Conservation (phyloP, 1,140 invertebrate species). For the Diorhabda sublineata region DNA sequence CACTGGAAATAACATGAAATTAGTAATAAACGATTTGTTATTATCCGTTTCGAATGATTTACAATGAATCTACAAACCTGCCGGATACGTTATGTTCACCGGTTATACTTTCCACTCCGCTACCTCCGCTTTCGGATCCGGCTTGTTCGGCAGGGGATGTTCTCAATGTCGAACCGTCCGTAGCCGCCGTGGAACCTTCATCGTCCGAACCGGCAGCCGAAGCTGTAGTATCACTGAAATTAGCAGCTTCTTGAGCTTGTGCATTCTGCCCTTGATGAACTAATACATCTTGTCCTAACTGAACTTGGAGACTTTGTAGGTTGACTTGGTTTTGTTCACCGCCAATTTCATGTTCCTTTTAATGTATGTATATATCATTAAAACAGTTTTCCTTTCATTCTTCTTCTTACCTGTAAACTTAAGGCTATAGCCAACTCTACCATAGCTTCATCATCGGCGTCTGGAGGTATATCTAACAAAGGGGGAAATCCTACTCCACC, state of each 20-base stretch:
- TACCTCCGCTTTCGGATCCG: constrained; percentile 83
- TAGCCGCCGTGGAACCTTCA: constrained; percentile 80
- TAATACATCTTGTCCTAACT: constrained; percentile 25
- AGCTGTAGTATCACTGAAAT: constrained; percentile 74
- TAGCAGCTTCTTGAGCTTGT: constrained; percentile 51
- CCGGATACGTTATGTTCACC: constrained; percentile 81
- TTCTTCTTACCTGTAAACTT: constrained; percentile 74
- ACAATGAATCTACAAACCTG: constrained; percentile 41
- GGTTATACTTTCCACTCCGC: constrained; percentile 84
- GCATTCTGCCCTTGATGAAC: constrained; percentile 24
- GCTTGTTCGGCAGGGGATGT: constrained; percentile 84
- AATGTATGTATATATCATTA: not conserved
- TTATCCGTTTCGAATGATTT: not conserved
- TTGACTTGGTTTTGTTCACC: constrained; percentile 24
- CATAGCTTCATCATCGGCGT: constrained; percentile 94
- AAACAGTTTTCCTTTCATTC: not conserved
- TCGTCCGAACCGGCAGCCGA: constrained; percentile 87
- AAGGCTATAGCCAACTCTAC: constrained; percentile 93
- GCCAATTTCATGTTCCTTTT: constrained; percentile 35
- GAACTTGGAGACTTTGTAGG: constrained; percentile 29
- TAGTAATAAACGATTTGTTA: not conserved
- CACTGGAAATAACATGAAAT: not conserved
- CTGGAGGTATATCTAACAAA: constrained; percentile 81
- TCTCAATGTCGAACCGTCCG: constrained; percentile 84
- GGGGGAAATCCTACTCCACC: constrained; percentile 58